These are phyloP conservation scores for Hipposideros larvatus DNA, from an alignment of 2,797 vertebrate species.

Conservation along the genomic window DNA sequence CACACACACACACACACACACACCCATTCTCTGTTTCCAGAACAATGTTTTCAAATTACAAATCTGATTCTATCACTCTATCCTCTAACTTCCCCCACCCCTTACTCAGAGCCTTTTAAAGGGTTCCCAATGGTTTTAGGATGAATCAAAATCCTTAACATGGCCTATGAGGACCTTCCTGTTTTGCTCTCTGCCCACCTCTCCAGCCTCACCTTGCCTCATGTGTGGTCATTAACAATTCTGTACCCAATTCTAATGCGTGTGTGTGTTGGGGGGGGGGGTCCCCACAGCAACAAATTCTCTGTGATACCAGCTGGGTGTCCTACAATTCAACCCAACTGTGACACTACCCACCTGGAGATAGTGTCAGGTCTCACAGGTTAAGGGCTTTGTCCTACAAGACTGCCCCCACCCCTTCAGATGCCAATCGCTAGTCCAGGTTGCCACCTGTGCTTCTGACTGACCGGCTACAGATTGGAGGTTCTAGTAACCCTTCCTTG, in stretches of 20 bases:
- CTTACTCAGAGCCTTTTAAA: background rate
- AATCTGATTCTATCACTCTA: background rate
- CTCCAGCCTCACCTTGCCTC: background rate
- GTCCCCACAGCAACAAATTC: background rate
- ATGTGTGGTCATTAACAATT: background rate
- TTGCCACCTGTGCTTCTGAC: background rate
- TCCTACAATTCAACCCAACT: background rate
- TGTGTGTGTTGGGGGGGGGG: too few relatives aligned
- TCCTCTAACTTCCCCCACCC: background rate
- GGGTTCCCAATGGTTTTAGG: background rate
- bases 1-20: rapidly evolving
- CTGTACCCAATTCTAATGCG: background rate
- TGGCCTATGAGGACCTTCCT: background rate
- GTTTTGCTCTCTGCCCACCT: background rate
- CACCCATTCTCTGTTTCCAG: background rate
- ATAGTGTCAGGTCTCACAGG: background rate
- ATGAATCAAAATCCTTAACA: background rate
- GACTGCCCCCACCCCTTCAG: background rate
- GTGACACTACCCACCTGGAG: background rate
- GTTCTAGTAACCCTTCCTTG: background rate
- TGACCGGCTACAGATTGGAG: background rate
- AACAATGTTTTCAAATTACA: background rate
- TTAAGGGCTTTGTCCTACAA: background rate
- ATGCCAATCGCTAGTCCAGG: background rate
- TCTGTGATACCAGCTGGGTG: background rate